These are phyloP conservation scores for Paracanthobrama guichenoti DNA, from an alignment of 2,113 vertebrate genomes.

Conservation along the genomic window DNA sequence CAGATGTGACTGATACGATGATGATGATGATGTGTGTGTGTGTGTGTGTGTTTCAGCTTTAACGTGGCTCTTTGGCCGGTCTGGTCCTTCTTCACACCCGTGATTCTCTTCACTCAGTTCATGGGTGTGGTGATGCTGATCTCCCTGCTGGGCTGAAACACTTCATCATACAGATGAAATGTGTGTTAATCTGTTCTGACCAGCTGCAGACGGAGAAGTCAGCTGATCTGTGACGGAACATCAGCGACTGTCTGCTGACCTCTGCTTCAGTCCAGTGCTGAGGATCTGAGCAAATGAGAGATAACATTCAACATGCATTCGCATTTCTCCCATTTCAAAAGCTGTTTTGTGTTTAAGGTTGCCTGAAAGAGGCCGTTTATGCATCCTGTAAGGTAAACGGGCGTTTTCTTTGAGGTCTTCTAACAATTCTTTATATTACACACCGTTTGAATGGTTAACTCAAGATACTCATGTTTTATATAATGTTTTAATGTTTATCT, in stretches of 20 bases:
- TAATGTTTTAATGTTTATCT: not conserved
- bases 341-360: not conserved
- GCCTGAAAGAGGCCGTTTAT: not conserved
- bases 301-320: not conserved
- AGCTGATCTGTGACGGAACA: not conserved
- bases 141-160: conserved; percentile 85
- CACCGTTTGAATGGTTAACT: not conserved
- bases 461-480: not conserved
- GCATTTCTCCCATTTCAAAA: not conserved
- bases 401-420: conserved; percentile 9
- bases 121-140: conserved; percentile 96
- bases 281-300: not conserved
- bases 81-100: conserved; percentile 92
- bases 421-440: not conserved
- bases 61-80: conserved; percentile 91
- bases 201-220: not conserved
- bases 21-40: too few species aligned
- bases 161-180: not conserved
- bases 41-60: conserved; percentile 76
- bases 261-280: not conserved
- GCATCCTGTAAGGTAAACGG: not conserved
- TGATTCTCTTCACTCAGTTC: conserved; percentile 92
- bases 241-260: conserved; percentile 15
- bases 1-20: too few species aligned
- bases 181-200: not conserved